Base-by-base conservation (phyloP, 2,113 vertebrate species). In the Dasyurus viverrinus region DNA sequence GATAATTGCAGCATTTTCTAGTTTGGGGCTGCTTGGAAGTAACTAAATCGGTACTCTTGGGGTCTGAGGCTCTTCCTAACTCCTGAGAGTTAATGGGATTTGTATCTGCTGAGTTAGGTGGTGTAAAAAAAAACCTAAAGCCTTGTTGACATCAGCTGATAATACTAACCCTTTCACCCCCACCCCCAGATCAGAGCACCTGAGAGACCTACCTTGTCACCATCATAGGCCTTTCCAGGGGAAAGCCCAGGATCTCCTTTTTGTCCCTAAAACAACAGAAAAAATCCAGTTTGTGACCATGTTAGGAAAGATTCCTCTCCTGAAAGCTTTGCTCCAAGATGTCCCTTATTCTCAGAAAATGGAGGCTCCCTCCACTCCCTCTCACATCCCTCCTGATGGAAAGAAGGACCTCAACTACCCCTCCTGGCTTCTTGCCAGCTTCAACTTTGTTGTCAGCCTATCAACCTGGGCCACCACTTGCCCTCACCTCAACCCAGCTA, bases 191-290 rank as follows among this genome's bases (percentile, higher is more conserved):
- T 2, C 60, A 54, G 92, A 89, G 47, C 42, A 54, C 94, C 95
- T 92, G 92, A 90, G 84, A 90, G 26, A 93, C 98, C 98, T 98
- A 99, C 99, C 99, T 99, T 99, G 76, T 99, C 98, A 98, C 99
- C 99, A 97, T 98, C 99, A 30, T 98, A 98, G 97, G 99, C 99
- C 97, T 98, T 99, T 94, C 99, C 99, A 97, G 99, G 99, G 25
- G 99, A 99, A 46, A 99, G 98, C 93, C 99, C 99, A 14, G 99
- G 99, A 98, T 99, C 99, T 94, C 99, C 99, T 97, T 99, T 99
- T 96, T 98, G 99, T 91, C 99, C 99, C 99, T 99, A 98, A 97
- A 98, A 98, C 0, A 98, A 98, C 0, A 96, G 93, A 98, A 97
- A 98, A 98, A 94, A 30, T 96, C 60, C 5, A 1, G 60, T 96